These are phyloP conservation scores for Sarcophaga peregrina DNA, from an alignment of 1,140 invertebrate species.

Conservation along the genomic window DNA sequence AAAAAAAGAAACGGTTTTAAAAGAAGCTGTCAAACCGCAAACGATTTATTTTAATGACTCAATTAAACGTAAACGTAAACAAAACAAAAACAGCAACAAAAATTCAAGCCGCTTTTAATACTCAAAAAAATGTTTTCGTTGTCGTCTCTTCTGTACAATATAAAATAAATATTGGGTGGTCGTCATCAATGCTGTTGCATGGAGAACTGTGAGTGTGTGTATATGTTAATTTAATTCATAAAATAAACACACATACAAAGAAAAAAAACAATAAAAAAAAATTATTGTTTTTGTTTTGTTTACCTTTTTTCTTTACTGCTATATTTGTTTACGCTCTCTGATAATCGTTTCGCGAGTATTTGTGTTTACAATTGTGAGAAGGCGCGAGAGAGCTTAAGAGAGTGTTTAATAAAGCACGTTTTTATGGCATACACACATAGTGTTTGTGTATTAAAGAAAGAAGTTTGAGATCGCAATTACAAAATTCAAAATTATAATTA, in stretches of 20 bases:
- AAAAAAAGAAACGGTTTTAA: neutral
- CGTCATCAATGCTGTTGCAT: neutral
- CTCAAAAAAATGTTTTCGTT: no score
- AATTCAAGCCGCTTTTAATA: no score
- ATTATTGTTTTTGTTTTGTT: no score
- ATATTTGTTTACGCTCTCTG: no score
- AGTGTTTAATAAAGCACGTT: constrained; percentile 24
- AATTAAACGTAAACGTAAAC: constrained; percentile 66
- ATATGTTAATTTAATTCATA: neutral
- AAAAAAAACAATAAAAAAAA: neutral
- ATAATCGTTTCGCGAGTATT: no score
- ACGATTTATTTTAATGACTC: constrained; percentile 66
- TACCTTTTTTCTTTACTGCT: no score
- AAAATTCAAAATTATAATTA: neutral
- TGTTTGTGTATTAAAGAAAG: no score
- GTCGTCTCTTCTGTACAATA: no score
- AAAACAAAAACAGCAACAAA: constrained; percentile 52
- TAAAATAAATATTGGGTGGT: neutral
- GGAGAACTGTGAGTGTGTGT: no score
- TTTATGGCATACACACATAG: neutral
- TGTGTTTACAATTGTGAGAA: no score
- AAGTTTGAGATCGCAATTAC: neutral
- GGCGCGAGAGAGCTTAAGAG: no score
- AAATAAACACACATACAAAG: no score
- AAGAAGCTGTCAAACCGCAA: constrained; percentile 32